A percentile compares a stretch with the other conserved stretches of the same genome.
phyloP scores from a whole-genome alignment of 2,888 invertebrate genomes.

The Tortricodes alternella region DNA sequence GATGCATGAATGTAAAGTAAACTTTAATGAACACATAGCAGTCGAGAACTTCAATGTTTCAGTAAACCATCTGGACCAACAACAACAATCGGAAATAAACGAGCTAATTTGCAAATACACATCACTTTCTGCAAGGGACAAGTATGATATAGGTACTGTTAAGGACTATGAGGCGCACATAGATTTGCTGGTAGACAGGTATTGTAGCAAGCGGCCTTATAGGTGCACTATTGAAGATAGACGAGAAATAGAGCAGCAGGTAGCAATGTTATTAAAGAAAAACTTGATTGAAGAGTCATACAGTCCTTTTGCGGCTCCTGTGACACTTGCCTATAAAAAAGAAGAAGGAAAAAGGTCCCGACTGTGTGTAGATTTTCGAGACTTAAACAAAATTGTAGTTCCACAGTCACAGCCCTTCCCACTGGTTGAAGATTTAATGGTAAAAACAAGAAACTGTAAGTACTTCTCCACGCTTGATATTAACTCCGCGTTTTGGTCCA shows the following conservation, averaged over 20 bases:
- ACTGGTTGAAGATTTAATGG: conserved; percentile 41
- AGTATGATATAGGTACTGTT: conserved; percentile 33
- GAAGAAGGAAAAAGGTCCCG: conserved; percentile 40
- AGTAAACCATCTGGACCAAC: conserved; percentile 8
- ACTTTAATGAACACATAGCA: conserved; percentile 14
- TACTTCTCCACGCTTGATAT: conserved; percentile 43
- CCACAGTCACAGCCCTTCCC: conserved; percentile 43
- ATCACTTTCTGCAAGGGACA: conserved; percentile 34
- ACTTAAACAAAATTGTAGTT: conserved; percentile 40
- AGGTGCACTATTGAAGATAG: conserved; percentile 35
- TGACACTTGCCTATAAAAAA: conserved; percentile 37
- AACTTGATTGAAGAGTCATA: conserved; percentile 37
- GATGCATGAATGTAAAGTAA: conserved; percentile 3
- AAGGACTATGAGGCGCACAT: conserved; percentile 25
- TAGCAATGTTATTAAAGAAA: conserved; percentile 32
- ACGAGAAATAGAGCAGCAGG: conserved; percentile 35
- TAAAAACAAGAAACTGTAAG: conserved; percentile 41
- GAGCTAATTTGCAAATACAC: conserved; percentile 4
- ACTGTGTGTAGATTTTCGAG: conserved; percentile 45
- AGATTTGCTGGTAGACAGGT: conserved; percentile 18
- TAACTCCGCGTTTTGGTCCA: conserved; percentile 52
- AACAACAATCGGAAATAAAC: conserved; percentile 20
- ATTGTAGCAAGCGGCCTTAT: conserved; percentile 35
- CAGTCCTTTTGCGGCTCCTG: conserved; percentile 38
- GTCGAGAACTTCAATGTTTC: conserved; percentile 3